Conservation (phyloP, 1,140 invertebrate species). For the Brachionus sp. region DNA sequence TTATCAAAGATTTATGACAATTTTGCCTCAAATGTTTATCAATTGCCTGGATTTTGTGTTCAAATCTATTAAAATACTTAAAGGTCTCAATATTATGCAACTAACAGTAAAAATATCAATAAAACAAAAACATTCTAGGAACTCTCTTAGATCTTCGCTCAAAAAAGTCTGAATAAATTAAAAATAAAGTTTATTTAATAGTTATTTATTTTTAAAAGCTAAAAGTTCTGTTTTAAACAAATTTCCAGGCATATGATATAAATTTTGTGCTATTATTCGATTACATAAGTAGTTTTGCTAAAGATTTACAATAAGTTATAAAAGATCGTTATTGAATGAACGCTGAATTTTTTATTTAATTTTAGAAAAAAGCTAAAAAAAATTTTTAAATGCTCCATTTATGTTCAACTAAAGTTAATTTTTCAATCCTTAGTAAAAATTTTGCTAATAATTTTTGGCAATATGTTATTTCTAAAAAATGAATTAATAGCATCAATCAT, state of each 20-base stretch:
- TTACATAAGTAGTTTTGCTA: not conserved
- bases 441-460: not conserved
- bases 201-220: not conserved
- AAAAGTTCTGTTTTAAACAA: not conserved
- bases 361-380: not conserved
- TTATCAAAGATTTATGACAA: not conserved
- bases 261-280: not conserved
- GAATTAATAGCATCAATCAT: not conserved
- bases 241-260: not conserved
- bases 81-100: not conserved
- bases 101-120: not conserved
- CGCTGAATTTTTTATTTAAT: not conserved
- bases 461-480: not conserved
- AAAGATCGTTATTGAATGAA: not conserved
- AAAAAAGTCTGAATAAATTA: not conserved
- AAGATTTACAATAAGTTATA: not conserved
- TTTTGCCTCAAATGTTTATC: not conserved
- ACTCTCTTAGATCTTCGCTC: not conserved
- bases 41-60: not conserved
- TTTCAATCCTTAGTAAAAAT: no score
- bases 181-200: not conserved
- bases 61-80: not conserved
- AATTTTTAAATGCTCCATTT: not conserved
- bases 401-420: not conserved
- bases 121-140: not conserved